These are phyloP conservation scores for Myanophis thanlyinensis DNA, from an alignment of 2,113 vertebrate species.

Conservation along the genomic window DNA sequence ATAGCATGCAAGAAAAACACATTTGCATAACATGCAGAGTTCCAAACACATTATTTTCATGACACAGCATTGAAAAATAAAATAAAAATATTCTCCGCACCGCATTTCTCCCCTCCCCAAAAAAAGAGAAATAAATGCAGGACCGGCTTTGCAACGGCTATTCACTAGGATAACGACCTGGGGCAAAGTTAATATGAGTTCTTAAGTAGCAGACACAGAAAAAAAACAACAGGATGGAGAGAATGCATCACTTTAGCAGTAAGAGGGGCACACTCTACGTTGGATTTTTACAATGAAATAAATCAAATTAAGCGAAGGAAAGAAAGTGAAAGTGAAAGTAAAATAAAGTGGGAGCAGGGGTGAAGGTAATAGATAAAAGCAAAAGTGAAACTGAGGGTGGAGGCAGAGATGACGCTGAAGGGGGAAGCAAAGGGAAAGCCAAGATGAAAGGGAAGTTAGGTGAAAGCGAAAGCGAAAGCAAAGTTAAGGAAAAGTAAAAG, in stretches of 20 bases:
- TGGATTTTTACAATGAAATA: neutral
- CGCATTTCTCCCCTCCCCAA: rapidly evolving
- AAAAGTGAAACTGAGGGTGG: too few species aligned
- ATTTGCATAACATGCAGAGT: neutral
- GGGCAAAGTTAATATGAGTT: neutral
- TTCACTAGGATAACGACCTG: neutral
- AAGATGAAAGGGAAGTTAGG: too few species aligned
- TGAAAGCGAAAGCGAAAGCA: too few species aligned
- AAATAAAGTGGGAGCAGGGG: too few species aligned
- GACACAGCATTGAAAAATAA: neutral
- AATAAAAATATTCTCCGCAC: neutral
- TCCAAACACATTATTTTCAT: neutral
- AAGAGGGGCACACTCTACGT: neutral
- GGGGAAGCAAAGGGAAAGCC: too few species aligned
- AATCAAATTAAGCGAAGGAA: neutral
- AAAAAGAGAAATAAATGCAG: neutral
- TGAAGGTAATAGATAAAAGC: too few species aligned
- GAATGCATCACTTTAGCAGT: neutral
- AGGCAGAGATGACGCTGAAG: too few species aligned
- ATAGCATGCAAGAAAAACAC: neutral
- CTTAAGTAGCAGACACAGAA: neutral
- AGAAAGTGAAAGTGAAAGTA: neutral
- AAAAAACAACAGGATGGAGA: neutral
- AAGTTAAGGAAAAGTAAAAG: too few species aligned
- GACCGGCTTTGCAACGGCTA: neutral